Base-by-base conservation (phyloP, 2,888 invertebrate genomes). In the Oasisia sp. region DNA sequence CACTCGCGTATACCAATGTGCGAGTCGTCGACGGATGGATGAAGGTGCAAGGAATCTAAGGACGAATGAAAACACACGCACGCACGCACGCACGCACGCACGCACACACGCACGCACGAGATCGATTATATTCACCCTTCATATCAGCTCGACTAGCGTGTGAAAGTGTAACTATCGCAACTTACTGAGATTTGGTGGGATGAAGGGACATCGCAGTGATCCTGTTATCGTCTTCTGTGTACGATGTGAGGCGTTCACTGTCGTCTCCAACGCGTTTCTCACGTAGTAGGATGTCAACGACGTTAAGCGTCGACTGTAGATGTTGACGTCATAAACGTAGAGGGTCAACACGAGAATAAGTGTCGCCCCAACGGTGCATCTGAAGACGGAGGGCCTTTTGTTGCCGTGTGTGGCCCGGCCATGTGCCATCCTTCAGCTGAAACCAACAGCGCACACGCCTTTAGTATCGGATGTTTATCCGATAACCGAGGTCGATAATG, bases 111-210 rank as follows among this genome's bases (percentile, higher is more conserved):
- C 74, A 7, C 27, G 19, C 74, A 5, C 27, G 19, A 12, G 12
- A 4, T 58, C 58, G 27, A 58, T 58, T 58, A 3, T 58, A 58
- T 9, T 58, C 27, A 74, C 12, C 14, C 27, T 7, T 74, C n/a
- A 27, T 7, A 19, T 74, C 27, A 74, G n/a, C 74, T 74, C 74
- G 74, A 19, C 19, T 74, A 27, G 74, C 27, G 27, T 19, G n/a
- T 74, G 74, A 74, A 27, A 74, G 27, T 27, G 5, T 27, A 74
- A 74, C n/a, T 74, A 74, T 74, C n/a, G 74, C 74, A 74, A 74
- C 74, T 74, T 74, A 74, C 74, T 74, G 74, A 74, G 74, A 74
- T 74, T 74, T 74, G 74, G 74, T 27, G 74, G 74, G 27, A 74
- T 19, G 27, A 74, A 14, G 19, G 74, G 74, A 19, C 74, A 74